A percentile compares a stretch with the other conserved stretches of the same genome.
Conservation (phyloP, 2,888 invertebrate genomes). For the Latrodectus hesperus region DNA sequence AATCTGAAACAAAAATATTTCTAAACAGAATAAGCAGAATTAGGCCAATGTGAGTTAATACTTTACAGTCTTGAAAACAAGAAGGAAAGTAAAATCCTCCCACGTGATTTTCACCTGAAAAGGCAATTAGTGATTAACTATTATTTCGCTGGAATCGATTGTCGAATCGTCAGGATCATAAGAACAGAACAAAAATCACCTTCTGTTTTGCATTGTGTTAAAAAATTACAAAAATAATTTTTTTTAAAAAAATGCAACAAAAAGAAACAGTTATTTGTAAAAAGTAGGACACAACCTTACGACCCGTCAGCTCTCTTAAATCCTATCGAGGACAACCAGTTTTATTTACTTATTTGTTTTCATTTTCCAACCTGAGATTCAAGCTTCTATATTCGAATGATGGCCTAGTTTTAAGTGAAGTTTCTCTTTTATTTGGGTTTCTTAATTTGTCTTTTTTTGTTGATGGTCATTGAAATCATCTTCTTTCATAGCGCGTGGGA, state of each 20-base stretch:
- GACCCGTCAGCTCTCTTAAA: conserved; percentile 57
- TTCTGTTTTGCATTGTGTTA: conserved; percentile 28
- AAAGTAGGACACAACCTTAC: conserved; percentile 62
- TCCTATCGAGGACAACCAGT: conserved; percentile 64
- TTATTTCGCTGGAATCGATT: too few species aligned
- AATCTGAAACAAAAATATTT: too few species aligned
- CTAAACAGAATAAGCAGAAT: too few species aligned
- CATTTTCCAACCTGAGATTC: conserved; percentile 30
- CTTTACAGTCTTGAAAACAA: too few species aligned
- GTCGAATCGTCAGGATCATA: neutral
- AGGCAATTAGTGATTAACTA: too few species aligned
- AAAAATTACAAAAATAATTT: neutral
- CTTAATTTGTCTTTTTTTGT: conserved; percentile 19
- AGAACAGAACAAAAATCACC: neutral
- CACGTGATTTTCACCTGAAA: too few species aligned
- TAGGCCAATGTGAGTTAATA: too few species aligned
- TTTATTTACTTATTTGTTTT: conserved; percentile 51
- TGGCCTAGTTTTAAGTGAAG: conserved; percentile 46
- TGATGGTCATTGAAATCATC: neutral
- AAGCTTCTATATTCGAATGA: conserved; percentile 25
- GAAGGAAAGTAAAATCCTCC: too few species aligned
- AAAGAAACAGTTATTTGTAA: conserved; percentile 8
- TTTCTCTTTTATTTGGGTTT: conserved; percentile 10
- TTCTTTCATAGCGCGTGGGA: conserved; percentile 1
- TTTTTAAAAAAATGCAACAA: too few species aligned